Evolutionary conservation across 2,888 invertebrate genomes (phyloP).

Genomic region (Tenthredo amoena): DNA sequence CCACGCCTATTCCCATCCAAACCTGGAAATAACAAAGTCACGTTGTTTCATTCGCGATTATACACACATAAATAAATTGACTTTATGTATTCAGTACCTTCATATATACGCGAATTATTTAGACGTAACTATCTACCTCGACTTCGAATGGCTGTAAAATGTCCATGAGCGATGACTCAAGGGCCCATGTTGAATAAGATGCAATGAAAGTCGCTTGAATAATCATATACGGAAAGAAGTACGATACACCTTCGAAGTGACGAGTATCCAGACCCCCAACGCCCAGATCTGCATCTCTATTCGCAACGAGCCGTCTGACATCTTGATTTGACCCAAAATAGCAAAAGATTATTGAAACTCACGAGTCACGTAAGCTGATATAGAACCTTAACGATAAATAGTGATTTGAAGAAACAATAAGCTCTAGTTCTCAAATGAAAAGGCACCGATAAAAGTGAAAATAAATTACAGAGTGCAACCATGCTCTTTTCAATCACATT

Average conservation of each 20-base stretch:
- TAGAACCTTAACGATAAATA: neutral
- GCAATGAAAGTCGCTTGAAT: conserved; percentile 2
- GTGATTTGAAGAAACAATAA: neutral
- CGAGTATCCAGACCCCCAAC: conserved; percentile 2
- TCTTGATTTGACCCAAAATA: neutral
- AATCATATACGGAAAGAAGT: neutral
- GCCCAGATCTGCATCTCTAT: conserved; percentile 20
- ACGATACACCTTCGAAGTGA: neutral
- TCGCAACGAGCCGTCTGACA: conserved; percentile 19
- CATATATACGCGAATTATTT: neutral
- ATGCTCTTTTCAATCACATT: too few species aligned
- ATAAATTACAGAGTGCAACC: neutral
- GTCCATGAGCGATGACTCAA: neutral
- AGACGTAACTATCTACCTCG: neutral
- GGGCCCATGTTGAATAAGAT: conserved; percentile 15
- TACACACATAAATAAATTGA: neutral
- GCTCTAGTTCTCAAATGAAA: neutral
- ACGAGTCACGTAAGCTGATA: neutral
- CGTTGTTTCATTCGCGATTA: neutral
- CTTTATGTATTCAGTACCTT: neutral
- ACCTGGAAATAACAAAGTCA: neutral
- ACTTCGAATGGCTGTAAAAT: neutral
- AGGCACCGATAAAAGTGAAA: neutral
- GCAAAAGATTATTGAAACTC: neutral
- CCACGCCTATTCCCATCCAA: conserved; percentile 17